Evolutionary conservation across 2,113 vertebrate genomes (phyloP), one percentile per base, ranked within the genome.

Genomic region (Nyctibius bracteatus): DNA sequence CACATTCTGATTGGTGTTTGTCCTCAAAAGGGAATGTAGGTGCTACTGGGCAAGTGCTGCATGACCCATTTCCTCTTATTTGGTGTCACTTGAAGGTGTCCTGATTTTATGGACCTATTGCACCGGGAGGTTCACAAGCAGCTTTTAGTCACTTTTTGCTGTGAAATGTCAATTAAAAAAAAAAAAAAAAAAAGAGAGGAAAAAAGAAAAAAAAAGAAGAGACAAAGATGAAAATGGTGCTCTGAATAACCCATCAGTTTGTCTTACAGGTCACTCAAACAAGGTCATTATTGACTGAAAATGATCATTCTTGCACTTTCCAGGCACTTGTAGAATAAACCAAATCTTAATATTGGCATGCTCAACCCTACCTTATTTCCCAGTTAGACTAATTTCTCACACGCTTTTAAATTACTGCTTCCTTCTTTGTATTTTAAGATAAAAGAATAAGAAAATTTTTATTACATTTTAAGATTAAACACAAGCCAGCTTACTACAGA

Each of bases 231-330:
- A 57, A 68, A 91, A 81, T 14, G 8, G 18, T 52, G 39, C 8
- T 62, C 58, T 86, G 51, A 62, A 55, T 62, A 94, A 82, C 0
- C 1, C 27, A 89, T 11, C 31, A 58, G 13, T 62, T 92, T 93
- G 58, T 52, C 46, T 78, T 88, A 77, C n/a, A 77, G 67, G 33
- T 83, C 74, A 83, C 19, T 70, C 37, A 70, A 43, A 82, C 49
- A 88, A 73, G 54, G 94, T 90, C 74, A 81, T 51, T 82, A 83
- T 58, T 88, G 85, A 77, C 35, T 63, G 63, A 90, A 92, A 90
- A 94, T 58, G 2, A 68, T 83, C 31, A 39, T 54, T 73, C 58
- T 90, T 77, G 10, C 49, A 62, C 25, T 65, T 90, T 87, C 25
- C 12, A 87, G 58, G 18, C 46, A 86, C 15, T 39, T 2, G 22